Evolutionary conservation across 2,797 vertebrate species (phyloP), one percentile per base, ranked within the genome.

Genomic region (Eospalax fontanierii): DNA sequence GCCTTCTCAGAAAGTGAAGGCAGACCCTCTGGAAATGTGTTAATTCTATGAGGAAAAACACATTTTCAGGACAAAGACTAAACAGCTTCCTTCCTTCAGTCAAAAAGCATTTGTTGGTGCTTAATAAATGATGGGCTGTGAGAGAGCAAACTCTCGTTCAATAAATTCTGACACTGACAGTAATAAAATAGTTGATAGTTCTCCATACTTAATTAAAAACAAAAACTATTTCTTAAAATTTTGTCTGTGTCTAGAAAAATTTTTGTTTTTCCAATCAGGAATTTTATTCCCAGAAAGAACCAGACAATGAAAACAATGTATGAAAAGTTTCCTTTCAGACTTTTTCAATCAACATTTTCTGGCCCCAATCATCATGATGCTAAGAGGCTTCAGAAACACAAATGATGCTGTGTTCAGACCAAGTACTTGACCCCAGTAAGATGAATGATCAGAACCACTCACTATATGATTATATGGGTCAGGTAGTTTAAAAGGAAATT

Each of bases 401-500:
- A 97, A 93, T 80, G 71, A 89, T 40, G 90, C 95, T 97, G 93
- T 97, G 97, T 97, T 96, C 93, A 89, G 88, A 95, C 95, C 54
- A 61, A 94, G 68, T 74, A 61, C 90, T 96, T 96, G 95, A 92
- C 93, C 89, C 93, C 14, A 0, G 66, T 66, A 96, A 96, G 96
- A 97, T 95, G 93, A 97, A 96, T 95, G 97, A 96, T 95, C 92
- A 94, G 80, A 95, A 78, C 93, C 81, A 93, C 96, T 95, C 93
- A 95, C 96, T 93, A 96, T 95, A 95, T 96, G 97, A 97, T 97
- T 95, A 96, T 96, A 96, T 97, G 96, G 96, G 97, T 97, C 96
- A 97, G 96, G 96, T 97, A 95, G 84, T 97, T 97, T 97, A 95
- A 96, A 96, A 97, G 97, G 96, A 97, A 97, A 97, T 97, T 97